Conservation (phyloP, 2,888 invertebrate genomes). For the Metopia argyrocephala region DNA sequence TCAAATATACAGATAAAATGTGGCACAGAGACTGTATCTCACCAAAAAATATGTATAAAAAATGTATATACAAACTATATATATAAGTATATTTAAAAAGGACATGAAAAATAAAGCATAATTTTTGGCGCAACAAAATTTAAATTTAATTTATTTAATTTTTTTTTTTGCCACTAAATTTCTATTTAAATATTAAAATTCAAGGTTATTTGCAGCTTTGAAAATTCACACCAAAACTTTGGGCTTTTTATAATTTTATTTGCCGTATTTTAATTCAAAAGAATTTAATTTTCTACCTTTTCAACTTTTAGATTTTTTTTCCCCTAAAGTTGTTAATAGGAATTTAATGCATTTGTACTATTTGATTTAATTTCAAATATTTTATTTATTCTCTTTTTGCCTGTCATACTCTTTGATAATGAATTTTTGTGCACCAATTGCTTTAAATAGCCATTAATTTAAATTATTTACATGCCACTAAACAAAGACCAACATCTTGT, state of each 20-base stretch:
- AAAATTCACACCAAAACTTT: not conserved
- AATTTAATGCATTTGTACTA: not conserved
- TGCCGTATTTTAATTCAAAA: not conserved
- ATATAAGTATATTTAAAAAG: too few species aligned
- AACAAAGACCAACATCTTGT: constrained; percentile 11
- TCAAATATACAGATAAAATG: not conserved
- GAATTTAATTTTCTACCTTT: constrained; percentile 18
- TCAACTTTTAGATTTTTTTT: not conserved
- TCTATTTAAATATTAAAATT: constrained; percentile 1
- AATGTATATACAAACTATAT: not conserved
- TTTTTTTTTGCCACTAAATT: not conserved
- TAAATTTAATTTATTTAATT: constrained; percentile 17
- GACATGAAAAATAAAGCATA: not conserved
- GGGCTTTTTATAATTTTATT: not conserved
- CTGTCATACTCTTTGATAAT: constrained; percentile 38
- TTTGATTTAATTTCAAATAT: not conserved
- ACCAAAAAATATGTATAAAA: not conserved
- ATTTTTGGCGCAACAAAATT: constrained; percentile 14
- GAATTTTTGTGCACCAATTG: constrained; percentile 50
- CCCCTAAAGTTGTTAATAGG: not conserved
- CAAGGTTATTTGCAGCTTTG: not conserved
- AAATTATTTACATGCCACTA: constrained; percentile 47
- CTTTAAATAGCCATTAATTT: constrained; percentile 54
- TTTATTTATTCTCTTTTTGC: constrained; percentile 11
- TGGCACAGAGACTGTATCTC: not conserved